Base-by-base conservation (phyloP, 2,113 vertebrate species). In the Thomomys bottae region DNA sequence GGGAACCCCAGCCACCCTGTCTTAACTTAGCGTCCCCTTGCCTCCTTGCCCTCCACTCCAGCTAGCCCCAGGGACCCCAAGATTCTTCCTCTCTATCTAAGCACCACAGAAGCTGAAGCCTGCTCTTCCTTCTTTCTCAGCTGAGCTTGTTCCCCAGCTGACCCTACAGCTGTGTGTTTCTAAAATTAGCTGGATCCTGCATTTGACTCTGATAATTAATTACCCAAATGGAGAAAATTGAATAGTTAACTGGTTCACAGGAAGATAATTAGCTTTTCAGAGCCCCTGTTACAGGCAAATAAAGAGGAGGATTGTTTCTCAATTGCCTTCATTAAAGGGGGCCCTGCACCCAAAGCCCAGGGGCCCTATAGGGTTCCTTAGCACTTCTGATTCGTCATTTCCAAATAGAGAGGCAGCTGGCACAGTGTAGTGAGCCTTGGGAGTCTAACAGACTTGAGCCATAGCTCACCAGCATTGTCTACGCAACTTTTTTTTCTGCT, bases 121-220 rank as follows among this genome's bases (percentile, higher is more conserved):
- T 61, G 45, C 21, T 45, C 73, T 93, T 86, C 85, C 71, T 85
- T 80, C 71, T 86, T 94, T 94, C 76, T 84, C 88, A 64, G 87
- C 84, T 42, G 76, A 92, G 89, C 18, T 72, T 72, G 75, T 87
- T 95, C 86, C 89, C 63, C 73, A 93, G 92, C 91, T 96, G 96
- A 96, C 96, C 96, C 94, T 78, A 90, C 96, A 95, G 95, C 94
- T 96, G 95, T 59, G 7, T 84, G 87, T 81, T 95, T 95, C 94
- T 94, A 96, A 96, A 95, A 93, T 96, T 96, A 96, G 94, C 94
- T 90, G 80, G 87, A 95, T 95, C 73, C 89, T 94, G 90, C 80
- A 78, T 95, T 96, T 95, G 94, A 95, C 95, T 96, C 94, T 96
- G 94, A 95, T 96, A 96, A 96, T 96, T 95, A 96, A 96, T 96